Base-by-base conservation (phyloP, 2,888 invertebrate species). In the Ferrisia virgata region DNA sequence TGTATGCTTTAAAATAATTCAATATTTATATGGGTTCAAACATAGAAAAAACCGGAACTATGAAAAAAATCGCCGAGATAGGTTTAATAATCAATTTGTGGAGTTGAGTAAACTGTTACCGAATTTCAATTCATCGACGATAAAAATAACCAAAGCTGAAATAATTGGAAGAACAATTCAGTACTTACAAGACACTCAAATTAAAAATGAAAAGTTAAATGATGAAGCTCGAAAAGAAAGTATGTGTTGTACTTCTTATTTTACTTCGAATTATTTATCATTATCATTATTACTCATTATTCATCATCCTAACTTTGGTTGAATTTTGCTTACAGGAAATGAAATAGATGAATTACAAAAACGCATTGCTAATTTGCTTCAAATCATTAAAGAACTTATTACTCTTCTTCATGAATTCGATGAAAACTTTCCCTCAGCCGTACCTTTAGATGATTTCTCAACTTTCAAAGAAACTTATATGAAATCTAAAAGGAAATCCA, bases 51-150 rank as follows among this genome's bases (percentile, higher is more conserved):
- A 86, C 76, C 83, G 86, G 79, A 85, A 86, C 40, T 88, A 88
- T 86, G 88, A 88, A 85, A 87, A 87, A 85, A 87, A 87, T 39
- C 85, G 88, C 6, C 85, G 88, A 82, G 87, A 88, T 69, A 86
- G 87, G 64, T 86, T 88, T 18, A 88, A 88, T 72, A 86, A 87
- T 69, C 87, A 87, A 18, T 89, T 89, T 86, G 87, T 87, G 78
- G 87, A 88, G 82, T 86, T 89, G 81, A 87, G 87, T 36, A 87
- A 87, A 84, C 86, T 89, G 22, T 86, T 89, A 25, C 89, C 89
- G n/a, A 87, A 87, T 82, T 88, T 88, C 85, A 88, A 88, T 86
- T 87, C 87, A 1, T 86, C 87, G 2, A 80, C 86, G 1, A 36
- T 43, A 4, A 85, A 86, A 6, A 82, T 86, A 2, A 87, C 86